phyloP scores from a whole-genome alignment of 2,888 invertebrate species.

The Ariolimax columbianus region DNA sequence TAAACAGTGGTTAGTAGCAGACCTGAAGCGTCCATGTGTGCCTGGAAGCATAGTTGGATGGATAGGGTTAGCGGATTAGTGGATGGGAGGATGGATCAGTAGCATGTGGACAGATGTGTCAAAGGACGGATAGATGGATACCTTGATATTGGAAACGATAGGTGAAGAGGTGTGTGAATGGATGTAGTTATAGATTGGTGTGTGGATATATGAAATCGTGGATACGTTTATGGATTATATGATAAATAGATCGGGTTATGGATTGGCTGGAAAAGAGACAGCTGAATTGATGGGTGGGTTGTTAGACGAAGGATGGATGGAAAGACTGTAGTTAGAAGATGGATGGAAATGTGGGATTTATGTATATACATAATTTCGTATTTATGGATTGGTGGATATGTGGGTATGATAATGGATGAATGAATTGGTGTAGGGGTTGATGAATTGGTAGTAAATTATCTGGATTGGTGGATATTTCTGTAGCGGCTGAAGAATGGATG shows the following conservation, averaged over 20 bases:
- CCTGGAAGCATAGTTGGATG: constrained; percentile 58
- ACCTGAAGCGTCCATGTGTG: constrained; percentile 73
- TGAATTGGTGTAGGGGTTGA: background rate
- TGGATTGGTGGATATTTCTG: background rate
- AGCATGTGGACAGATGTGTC: background rate
- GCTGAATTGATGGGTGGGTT: background rate
- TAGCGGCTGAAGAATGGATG: background rate
- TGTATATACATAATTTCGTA: too few species aligned
- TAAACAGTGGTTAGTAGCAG: constrained; percentile 74
- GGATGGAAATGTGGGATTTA: background rate
- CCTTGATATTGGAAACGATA: background rate
- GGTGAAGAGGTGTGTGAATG: background rate
- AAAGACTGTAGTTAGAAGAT: background rate
- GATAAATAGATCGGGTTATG: background rate
- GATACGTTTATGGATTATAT: background rate
- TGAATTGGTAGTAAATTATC: background rate
- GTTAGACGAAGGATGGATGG: background rate
- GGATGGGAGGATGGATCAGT: background rate
- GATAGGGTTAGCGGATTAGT: background rate
- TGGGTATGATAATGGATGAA: too few species aligned
- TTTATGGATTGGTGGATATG: background rate
- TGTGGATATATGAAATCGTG: background rate
- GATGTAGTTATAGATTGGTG: background rate
- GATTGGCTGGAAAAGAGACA: background rate
- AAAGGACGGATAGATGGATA: background rate